Percentiles rank a stretch among this genome's conserved stretches.
phyloP scores from a whole-genome alignment of 2,797 vertebrate species.

The Cossypha dichroa region DNA sequence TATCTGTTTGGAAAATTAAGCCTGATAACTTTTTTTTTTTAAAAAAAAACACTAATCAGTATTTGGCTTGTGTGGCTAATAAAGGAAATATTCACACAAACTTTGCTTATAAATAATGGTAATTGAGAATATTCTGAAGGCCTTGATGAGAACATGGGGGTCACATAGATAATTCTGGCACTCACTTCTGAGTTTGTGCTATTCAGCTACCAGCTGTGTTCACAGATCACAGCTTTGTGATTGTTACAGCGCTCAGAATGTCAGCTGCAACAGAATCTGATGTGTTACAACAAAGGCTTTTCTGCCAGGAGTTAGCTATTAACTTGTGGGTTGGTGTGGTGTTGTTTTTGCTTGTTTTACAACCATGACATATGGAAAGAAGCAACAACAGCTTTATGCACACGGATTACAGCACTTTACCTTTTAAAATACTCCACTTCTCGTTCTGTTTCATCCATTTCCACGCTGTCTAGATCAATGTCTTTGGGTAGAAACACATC shows the following conservation, averaged over 20 bases:
- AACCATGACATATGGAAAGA: not conserved
- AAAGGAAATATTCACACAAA: not conserved
- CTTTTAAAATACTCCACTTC: slow-evolving; percentile 99
- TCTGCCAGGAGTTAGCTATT: not conserved
- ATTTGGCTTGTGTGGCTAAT: not conserved
- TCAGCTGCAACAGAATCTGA: not conserved
- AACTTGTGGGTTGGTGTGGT: not conserved
- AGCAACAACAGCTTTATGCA: not conserved
- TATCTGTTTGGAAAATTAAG: not conserved
- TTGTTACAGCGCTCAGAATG: not conserved
- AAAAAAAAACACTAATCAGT: not conserved
- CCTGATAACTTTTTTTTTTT: not conserved
- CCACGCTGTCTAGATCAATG: slow-evolving; percentile 96
- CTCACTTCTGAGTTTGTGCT: not conserved
- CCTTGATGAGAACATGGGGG: not conserved
- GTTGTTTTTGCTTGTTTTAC: not conserved
- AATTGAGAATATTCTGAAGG: not conserved
- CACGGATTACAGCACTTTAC: slow-evolving; percentile 63
- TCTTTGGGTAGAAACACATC: slow-evolving; percentile 99
- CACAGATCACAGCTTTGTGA: not conserved
- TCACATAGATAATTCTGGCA: not conserved
- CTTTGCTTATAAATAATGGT: not conserved
- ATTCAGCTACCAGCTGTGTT: not conserved
- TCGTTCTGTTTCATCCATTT: slow-evolving; percentile 97
- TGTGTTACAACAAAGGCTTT: not conserved